Evolutionary conservation across 2,797 vertebrate genomes (phyloP).

Genomic region (Staurois parvus): DNA sequence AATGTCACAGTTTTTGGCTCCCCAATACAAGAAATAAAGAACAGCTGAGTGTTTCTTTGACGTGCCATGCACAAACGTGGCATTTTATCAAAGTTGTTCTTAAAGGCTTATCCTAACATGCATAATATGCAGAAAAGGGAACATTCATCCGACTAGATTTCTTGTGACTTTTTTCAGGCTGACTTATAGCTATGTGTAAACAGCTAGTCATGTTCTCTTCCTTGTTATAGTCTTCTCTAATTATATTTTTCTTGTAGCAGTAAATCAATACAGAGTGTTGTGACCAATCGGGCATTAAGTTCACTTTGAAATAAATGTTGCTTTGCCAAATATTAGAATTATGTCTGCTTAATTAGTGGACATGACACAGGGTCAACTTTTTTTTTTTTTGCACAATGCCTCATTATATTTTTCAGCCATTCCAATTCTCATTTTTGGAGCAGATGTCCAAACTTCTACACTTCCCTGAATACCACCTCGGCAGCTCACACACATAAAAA

Average conservation of each 20-base stretch:
- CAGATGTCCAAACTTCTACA: neutral
- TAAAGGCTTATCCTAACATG: neutral
- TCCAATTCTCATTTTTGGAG: neutral
- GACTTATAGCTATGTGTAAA: neutral
- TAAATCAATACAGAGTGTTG: slow-evolving; percentile 23
- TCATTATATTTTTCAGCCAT: neutral
- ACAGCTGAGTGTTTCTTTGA: neutral
- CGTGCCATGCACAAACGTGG: neutral
- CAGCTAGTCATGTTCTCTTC: slow-evolving; percentile 1
- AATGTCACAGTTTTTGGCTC: no score
- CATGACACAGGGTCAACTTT: neutral
- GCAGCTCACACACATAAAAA: neutral
- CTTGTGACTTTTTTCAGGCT: neutral
- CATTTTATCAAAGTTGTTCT: neutral
- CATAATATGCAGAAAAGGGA: neutral
- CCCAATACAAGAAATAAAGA: no score
- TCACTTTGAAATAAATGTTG: slow-evolving; percentile 5
- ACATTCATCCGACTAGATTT: neutral
- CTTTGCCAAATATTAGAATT: neutral
- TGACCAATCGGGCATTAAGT: slow-evolving; percentile 26
- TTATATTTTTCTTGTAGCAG: slow-evolving; percentile 28
- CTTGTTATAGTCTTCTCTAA: slow-evolving; percentile 8
- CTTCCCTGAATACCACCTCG: neutral
- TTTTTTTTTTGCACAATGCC: neutral
- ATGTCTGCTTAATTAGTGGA: neutral